Base-by-base conservation (phyloP, 2,888 invertebrate genomes). In the Caenorhabditis panamensis region DNA sequence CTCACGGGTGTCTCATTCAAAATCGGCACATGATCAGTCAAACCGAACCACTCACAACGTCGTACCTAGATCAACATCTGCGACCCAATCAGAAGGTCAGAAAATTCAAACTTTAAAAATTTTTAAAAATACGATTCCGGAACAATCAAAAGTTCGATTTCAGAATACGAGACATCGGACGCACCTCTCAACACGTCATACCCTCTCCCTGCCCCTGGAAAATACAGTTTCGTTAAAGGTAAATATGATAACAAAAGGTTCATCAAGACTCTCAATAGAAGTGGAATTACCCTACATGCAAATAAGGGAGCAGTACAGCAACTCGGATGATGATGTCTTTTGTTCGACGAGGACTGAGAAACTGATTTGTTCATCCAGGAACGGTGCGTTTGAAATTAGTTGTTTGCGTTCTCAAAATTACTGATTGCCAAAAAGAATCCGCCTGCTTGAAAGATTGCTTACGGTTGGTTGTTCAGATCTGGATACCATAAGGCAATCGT, bases 21-120 rank as follows among this genome's bases (percentile, higher is more conserved):
- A 69, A 41, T 77, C 77, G 2, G 28, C 62, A 6, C 69, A 77
- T 20, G 69, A 71, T 64, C 36, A 66, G 24, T 53, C 69, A 20
- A 61, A 72, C 51, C 59, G 75, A 67, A 67, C 75, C 16, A 71
- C 77, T 11, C 62, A 66, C 37, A 72, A 73, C 53, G 67, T 78
- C 22, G 81, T 83, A 72, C 81, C 83, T 9, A 69, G 83, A 76
- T 83, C 83, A 37, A 75, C 78, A 36, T 83, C 83, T 13, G 81
- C 79, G 49, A 76, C 79, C 20, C 71, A 75, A 4, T 59, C 78
- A 3, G 66, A 67, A 28, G 66, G 79, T 79, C 4, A 31, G 9
- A 31, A 31, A 31, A 9, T 31, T 31, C 31, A 31, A 31, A 6
- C 9, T 31, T 31, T 31, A 6, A 31, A 4, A 31, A 9, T 31